Evolutionary conservation across 2,888 invertebrate genomes (phyloP).

Genomic region (Linyphia triangularis): DNA sequence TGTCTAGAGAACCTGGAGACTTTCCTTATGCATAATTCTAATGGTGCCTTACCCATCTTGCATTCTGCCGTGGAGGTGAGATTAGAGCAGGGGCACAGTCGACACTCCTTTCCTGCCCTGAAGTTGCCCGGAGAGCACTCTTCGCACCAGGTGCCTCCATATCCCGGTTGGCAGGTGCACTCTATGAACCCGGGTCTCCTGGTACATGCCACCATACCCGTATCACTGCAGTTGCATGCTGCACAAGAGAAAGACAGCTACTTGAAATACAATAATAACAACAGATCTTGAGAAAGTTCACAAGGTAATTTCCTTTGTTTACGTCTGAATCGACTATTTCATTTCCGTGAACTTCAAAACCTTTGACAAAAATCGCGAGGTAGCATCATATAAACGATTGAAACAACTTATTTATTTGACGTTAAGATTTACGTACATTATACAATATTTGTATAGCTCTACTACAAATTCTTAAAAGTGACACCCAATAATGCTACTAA

Average conservation of each 20-base stretch:
- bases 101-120: constrained; percentile 70
- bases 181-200: constrained; percentile 63
- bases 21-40: neutral
- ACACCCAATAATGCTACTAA: no score
- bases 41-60: constrained; percentile 62
- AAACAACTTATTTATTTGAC: no score
- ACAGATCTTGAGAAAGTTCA: neutral
- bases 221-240: constrained; percentile 76
- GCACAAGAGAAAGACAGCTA: neutral
- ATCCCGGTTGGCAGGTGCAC: constrained; percentile 74
- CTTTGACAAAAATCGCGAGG: no score
- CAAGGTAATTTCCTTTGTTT: no score
- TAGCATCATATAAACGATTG: no score
- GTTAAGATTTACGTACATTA: no score
- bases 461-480: no score
- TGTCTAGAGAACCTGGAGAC: no score
- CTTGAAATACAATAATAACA: neutral
- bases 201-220: constrained; percentile 74
- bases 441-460: no score
- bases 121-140: constrained; percentile 75
- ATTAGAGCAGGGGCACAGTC: constrained; percentile 75
- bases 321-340: no score
- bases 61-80: constrained; percentile 76
- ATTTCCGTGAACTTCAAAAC: no score
- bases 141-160: constrained; percentile 75